A percentile compares a stretch with the other conserved stretches of the same genome.
Conservation (phyloP, 2,113 vertebrate species). For the Percina caprodes region DNA sequence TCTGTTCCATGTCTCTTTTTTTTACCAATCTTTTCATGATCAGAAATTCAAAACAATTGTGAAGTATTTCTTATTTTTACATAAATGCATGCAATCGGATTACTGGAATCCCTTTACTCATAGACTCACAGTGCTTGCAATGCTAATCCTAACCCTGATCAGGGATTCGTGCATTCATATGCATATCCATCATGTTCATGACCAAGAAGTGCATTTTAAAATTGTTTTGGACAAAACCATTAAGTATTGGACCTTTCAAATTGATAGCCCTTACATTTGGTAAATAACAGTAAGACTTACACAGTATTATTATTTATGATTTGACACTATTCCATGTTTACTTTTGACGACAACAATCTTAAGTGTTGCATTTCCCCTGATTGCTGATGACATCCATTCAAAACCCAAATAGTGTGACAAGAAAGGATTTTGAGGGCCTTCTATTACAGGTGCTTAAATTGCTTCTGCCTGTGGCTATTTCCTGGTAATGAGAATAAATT, state of each 20-base stretch:
- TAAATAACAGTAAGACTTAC: conserved; percentile 2
- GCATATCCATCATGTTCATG: not conserved
- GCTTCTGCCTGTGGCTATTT: conserved; percentile 71
- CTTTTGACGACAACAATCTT: conserved; percentile 40
- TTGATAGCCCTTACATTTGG: not conserved
- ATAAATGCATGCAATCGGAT: not conserved
- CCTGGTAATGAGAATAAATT: conserved; percentile 78
- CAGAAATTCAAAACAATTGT: not conserved
- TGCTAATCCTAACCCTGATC: not conserved
- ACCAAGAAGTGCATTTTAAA: not conserved
- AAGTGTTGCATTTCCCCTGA: conserved; percentile 47
- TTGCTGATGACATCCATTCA: conserved; percentile 68
- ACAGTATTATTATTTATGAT: conserved; percentile 17
- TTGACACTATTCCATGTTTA: conserved; percentile 31
- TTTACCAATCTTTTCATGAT: not conserved
- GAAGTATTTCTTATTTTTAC: not conserved
- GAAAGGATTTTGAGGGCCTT: conserved; percentile 68
- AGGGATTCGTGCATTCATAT: not conserved
- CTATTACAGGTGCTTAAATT: conserved; percentile 73
- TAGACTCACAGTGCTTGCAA: not conserved
- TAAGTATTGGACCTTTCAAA: no score
- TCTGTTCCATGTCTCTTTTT: not conserved
- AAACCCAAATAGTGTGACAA: conserved; percentile 68
- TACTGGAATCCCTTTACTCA: not conserved
- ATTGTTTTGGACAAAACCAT: no score